Percentiles rank a stretch among this genome's conserved stretches.
These are phyloP conservation scores for Criorhina ranunculi DNA, from an alignment of 2,888 invertebrate genomes.

Conservation along the genomic window DNA sequence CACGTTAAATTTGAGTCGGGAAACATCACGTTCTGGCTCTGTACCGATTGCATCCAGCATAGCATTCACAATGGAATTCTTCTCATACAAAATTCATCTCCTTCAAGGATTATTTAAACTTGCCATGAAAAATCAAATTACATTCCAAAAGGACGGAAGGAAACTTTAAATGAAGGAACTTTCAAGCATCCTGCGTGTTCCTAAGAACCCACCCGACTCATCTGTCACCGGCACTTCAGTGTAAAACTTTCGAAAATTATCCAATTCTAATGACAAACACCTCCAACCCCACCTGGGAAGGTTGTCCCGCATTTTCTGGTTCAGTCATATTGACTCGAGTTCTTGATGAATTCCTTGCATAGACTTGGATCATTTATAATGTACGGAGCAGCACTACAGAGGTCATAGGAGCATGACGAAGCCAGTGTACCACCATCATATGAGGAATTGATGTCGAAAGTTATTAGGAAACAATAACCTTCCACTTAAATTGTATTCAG, in stretches of 20 bases:
- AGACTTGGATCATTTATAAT: conserved; percentile 10
- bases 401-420: conserved; percentile 26
- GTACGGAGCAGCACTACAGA: background rate
- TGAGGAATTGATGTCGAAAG: conserved; percentile 59
- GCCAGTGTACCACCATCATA: background rate
- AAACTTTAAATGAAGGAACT: conserved; percentile 76
- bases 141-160: conserved; percentile 44
- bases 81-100: conserved; percentile 61
- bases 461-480: conserved; percentile 73
- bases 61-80: conserved; percentile 27
- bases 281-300: conserved; percentile 39
- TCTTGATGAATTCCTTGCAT: conserved; percentile 6
- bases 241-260: conserved; percentile 65
- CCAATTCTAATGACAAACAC: conserved; percentile 62
- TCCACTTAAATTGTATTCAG: conserved; percentile 46
- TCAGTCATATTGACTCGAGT: conserved; percentile 32
- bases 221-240: conserved; percentile 6
- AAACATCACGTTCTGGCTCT: conserved; percentile 52
- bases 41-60: background rate
- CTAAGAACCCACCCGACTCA: too few relatives aligned
- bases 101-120: conserved; percentile 64
- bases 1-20: conserved; percentile 36
- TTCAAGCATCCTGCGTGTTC: conserved; percentile 49
- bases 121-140: conserved; percentile 19
- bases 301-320: background rate